A percentile compares a stretch with the other conserved stretches of the same genome.
phyloP scores from a whole-genome alignment of 2,797 vertebrate species.

The Malacoctenus gilli region DNA sequence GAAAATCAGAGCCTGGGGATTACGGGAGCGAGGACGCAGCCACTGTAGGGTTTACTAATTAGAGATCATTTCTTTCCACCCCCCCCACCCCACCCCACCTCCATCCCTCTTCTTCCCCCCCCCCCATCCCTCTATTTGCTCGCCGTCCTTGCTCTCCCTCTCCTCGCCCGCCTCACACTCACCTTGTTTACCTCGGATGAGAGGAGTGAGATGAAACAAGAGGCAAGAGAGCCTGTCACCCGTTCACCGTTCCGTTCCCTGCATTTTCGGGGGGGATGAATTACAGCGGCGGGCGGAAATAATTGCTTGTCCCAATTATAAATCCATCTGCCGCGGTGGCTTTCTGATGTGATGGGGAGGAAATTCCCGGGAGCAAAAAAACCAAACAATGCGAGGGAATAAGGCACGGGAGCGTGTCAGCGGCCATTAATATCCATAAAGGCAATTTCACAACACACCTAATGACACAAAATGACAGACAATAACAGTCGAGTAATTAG shows the following conservation, averaged over 20 bases:
- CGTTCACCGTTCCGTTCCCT: conserved; percentile 21
- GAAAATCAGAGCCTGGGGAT: too few species aligned
- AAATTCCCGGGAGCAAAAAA: conserved; percentile 50
- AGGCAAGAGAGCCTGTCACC: conserved; percentile 29
- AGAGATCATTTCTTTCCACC: too few species aligned
- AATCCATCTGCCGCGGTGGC: conserved; percentile 63
- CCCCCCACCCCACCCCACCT: too few species aligned
- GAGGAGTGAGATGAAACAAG: conserved; percentile 34
- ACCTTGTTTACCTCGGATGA: conserved; percentile 39
- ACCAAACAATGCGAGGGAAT: conserved; percentile 52
- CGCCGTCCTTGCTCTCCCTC: too few species aligned
- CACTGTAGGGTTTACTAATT: too few species aligned
- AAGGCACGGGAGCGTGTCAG: conserved; percentile 44
- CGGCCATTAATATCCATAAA: conserved; percentile 66
- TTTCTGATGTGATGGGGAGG: conserved; percentile 54
- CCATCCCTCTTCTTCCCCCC: too few species aligned
- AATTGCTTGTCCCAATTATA: conserved; percentile 72
- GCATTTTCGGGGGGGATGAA: conserved; percentile 57
- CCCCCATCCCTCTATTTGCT: too few species aligned
- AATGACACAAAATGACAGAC: conserved; percentile 68
- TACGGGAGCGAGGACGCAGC: too few species aligned
- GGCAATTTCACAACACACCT: conserved; percentile 68
- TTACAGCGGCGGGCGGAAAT: conserved; percentile 59
- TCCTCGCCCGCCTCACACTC: background rate
- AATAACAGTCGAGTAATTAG: conserved; percentile 58